A percentile compares a stretch with the other conserved stretches of the same genome.
Conservation (phyloP, 2,113 vertebrate species). For the Silurus asotus region DNA sequence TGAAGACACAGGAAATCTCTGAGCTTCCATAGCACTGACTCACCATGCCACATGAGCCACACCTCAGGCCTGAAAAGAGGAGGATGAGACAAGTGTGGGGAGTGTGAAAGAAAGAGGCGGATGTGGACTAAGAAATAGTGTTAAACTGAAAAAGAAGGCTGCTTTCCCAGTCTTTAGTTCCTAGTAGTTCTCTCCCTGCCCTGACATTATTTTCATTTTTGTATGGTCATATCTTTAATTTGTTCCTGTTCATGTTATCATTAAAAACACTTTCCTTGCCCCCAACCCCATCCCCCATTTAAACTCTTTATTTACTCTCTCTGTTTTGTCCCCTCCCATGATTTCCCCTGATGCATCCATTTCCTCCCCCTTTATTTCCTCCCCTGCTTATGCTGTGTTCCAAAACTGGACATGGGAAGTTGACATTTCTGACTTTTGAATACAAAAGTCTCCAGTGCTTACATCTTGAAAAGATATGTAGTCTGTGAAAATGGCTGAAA, state of each 20-base stretch:
- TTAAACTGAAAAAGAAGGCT: slow-evolving; percentile 11
- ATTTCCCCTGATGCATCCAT: slow-evolving; percentile 13
- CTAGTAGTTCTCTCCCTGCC: slow-evolving; percentile 13
- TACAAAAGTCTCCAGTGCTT: background rate
- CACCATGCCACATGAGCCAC: slow-evolving; percentile 48
- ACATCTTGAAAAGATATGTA: background rate
- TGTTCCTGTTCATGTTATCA: slow-evolving; percentile 21
- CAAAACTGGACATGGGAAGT: background rate
- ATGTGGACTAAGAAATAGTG: slow-evolving; percentile 3
- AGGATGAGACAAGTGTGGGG: slow-evolving; percentile 4
- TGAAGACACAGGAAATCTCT: slow-evolving; percentile 60
- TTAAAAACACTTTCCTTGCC: background rate
- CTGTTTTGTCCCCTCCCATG: background rate
- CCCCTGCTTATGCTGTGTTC: background rate
- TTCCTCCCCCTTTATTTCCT: slow-evolving; percentile 14
- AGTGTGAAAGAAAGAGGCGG: slow-evolving; percentile 18
- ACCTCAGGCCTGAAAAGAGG: slow-evolving; percentile 39
- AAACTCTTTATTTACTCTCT: background rate
- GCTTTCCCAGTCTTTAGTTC: background rate
- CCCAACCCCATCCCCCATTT: background rate
- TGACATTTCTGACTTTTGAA: background rate
- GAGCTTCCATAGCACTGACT: slow-evolving; percentile 67
- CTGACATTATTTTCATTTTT: slow-evolving; percentile 28
- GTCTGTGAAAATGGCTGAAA: background rate
- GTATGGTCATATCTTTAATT: slow-evolving; percentile 13